phyloP scores from a whole-genome alignment of 35 echinoderm and acorn worm genomes.

The Patiria miniata region DNA sequence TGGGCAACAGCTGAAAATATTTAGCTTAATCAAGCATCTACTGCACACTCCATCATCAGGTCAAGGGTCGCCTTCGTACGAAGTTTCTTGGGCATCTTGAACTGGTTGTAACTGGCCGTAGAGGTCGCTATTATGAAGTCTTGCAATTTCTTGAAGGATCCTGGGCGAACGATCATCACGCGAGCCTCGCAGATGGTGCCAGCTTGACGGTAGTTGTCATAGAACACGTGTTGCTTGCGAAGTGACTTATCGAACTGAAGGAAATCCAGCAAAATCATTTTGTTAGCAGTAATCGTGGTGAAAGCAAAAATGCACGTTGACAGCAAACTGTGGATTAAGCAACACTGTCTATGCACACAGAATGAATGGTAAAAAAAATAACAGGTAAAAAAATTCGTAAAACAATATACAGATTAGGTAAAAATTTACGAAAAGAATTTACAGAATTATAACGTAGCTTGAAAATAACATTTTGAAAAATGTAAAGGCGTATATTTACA shows the following conservation, averaged over 20 bases:
- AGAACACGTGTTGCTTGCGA: slow-evolving; percentile 30
- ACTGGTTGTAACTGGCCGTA: slow-evolving; percentile 45
- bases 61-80: slow-evolving; percentile 34
- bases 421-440: too few relatives aligned
- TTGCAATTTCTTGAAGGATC: slow-evolving; percentile 50
- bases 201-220: slow-evolving; percentile 13
- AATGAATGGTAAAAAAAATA: too few relatives aligned
- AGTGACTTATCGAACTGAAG: slow-evolving; percentile 37
- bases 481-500: too few relatives aligned
- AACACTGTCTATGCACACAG: too few relatives aligned
- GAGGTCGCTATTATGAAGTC: slow-evolving; percentile 49
- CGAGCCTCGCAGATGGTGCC: background rate
- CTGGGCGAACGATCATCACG: slow-evolving; percentile 44
- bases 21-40: background rate
- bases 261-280: background rate
- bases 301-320: too few relatives aligned
- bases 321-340: too few relatives aligned
- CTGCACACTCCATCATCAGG: slow-evolving; percentile 18
- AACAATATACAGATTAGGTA: too few relatives aligned
- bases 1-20: too few relatives aligned
- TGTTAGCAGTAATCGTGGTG: too few relatives aligned
- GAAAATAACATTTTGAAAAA: too few relatives aligned
- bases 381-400: too few relatives aligned
- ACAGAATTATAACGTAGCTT: too few relatives aligned
- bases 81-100: slow-evolving; percentile 68